Evolutionary conservation across 2,888 invertebrate species (phyloP).

Genomic region (Hypolimnas misippus): DNA sequence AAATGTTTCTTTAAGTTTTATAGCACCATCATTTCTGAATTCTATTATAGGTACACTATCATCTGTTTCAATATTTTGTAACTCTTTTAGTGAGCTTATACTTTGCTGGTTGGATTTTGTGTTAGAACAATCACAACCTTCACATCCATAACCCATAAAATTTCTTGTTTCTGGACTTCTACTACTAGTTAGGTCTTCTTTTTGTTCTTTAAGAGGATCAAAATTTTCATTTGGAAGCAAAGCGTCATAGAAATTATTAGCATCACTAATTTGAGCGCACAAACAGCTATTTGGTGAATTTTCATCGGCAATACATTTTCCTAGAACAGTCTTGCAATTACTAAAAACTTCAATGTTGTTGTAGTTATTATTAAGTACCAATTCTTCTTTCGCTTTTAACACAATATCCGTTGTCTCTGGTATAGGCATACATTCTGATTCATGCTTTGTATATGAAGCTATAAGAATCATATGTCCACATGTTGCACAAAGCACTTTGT

Average conservation of each 20-base stretch:
- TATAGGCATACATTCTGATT: conserved; percentile 35
- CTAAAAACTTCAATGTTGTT: conserved; percentile 38
- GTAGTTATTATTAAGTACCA: conserved; percentile 37
- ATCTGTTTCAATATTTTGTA: conserved; percentile 28
- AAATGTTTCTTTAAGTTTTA: conserved; percentile 65
- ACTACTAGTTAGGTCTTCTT: conserved; percentile 9
- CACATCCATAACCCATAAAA: conserved; percentile 45
- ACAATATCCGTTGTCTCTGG: neutral
- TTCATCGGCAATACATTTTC: conserved; percentile 54
- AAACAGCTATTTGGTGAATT: conserved; percentile 54
- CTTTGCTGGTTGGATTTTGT: conserved; percentile 20
- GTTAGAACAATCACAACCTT: conserved; percentile 55
- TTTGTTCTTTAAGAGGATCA: conserved; percentile 16
- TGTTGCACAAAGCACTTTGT: conserved; percentile 35
- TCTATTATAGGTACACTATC: conserved; percentile 54
- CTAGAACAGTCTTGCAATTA: conserved; percentile 58
- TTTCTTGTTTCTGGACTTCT: conserved; percentile 23
- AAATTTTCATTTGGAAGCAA: conserved; percentile 25
- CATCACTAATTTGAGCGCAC: conserved; percentile 56
- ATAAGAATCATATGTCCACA: conserved; percentile 40
- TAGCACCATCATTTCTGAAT: conserved; percentile 60
- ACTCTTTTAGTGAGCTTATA: conserved; percentile 4
- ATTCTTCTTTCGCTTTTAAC: conserved; percentile 24
- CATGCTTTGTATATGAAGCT: conserved; percentile 36
- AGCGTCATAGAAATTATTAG: conserved; percentile 46